phyloP scores from a whole-genome alignment of 2,113 vertebrate species.

The Etheostoma spectabile region DNA sequence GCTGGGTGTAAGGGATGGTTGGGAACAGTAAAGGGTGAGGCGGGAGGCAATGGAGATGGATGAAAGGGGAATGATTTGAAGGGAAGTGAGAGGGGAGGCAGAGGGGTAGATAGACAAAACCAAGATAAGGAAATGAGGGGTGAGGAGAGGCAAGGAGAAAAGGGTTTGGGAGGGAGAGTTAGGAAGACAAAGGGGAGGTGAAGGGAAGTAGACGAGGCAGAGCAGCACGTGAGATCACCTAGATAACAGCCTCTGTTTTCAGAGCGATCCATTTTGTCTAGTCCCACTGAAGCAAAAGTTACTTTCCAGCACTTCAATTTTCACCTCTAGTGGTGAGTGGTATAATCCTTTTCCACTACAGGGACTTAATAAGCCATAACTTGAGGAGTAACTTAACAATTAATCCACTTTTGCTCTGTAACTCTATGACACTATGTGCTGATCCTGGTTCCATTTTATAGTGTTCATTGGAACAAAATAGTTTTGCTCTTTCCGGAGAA shows the following conservation, averaged over 20 bases:
- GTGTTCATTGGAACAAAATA: too few species aligned
- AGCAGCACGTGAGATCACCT: constrained; percentile 1
- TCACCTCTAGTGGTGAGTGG: not conserved
- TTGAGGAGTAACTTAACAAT: not conserved
- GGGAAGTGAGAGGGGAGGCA: not conserved
- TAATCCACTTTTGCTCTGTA: not conserved
- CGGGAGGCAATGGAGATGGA: constrained; percentile 24
- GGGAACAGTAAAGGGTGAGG: constrained; percentile 23
- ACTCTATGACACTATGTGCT: not conserved
- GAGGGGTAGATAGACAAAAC: constrained; percentile 2
- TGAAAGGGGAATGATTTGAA: constrained; percentile 27
- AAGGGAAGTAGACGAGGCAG: not conserved
- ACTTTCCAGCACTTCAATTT: constrained; percentile 10
- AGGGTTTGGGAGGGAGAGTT: constrained; percentile 17
- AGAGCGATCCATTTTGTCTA: constrained; percentile 30
- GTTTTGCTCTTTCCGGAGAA: not conserved
- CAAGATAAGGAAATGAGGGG: constrained; percentile 25
- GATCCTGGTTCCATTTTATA: not conserved
- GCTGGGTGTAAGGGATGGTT: constrained; percentile 19
- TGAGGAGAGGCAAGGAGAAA: constrained; percentile 26
- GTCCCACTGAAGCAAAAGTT: constrained; percentile 4
- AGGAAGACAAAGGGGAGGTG: not conserved
- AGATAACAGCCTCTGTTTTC: constrained; percentile 25
- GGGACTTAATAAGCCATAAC: not conserved
- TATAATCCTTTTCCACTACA: not conserved